Conservation (phyloP, 1,140 invertebrate species). For the Achatina immaculata region DNA sequence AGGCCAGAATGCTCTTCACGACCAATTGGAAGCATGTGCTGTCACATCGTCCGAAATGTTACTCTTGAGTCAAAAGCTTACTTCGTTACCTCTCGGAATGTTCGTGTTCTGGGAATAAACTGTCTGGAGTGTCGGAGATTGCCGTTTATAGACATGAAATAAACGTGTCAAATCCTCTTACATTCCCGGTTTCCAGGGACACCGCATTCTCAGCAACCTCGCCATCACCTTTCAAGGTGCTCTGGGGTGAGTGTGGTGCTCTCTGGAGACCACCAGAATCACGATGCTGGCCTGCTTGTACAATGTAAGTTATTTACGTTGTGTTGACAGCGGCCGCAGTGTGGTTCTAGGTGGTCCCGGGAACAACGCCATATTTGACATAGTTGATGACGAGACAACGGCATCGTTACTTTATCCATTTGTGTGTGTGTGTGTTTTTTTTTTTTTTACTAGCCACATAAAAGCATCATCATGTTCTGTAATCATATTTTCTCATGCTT, state of each 20-base stretch:
- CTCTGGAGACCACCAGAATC: slow-evolving; percentile 5
- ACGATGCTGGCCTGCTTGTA: neutral
- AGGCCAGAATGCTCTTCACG: neutral
- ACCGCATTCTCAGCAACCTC: slow-evolving; percentile 17
- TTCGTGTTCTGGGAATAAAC: slow-evolving; percentile 21
- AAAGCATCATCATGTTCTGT: too few relatives aligned
- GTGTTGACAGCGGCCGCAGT: neutral
- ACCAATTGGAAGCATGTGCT: slow-evolving; percentile 32
- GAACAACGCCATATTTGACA: neutral
- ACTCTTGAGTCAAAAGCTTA: slow-evolving; percentile 23
- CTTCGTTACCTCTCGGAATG: slow-evolving; percentile 35
- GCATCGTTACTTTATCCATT: neutral
- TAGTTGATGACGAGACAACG: neutral
- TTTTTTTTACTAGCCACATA: neutral
- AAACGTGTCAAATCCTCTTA: neutral
- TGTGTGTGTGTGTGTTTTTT: neutral
- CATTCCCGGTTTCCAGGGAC: slow-evolving; percentile 25
- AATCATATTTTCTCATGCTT: neutral
- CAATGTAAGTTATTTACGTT: neutral
- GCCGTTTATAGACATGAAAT: neutral
- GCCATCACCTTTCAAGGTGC: slow-evolving; percentile 18
- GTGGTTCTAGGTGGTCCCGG: slow-evolving; percentile 19
- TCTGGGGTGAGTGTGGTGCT: slow-evolving; percentile 15
- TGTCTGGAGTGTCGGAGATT: slow-evolving; percentile 20
- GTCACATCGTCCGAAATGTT: neutral